Evolutionary conservation across 2,888 invertebrate species (phyloP).

Genomic region (Lithophane socia): DNA sequence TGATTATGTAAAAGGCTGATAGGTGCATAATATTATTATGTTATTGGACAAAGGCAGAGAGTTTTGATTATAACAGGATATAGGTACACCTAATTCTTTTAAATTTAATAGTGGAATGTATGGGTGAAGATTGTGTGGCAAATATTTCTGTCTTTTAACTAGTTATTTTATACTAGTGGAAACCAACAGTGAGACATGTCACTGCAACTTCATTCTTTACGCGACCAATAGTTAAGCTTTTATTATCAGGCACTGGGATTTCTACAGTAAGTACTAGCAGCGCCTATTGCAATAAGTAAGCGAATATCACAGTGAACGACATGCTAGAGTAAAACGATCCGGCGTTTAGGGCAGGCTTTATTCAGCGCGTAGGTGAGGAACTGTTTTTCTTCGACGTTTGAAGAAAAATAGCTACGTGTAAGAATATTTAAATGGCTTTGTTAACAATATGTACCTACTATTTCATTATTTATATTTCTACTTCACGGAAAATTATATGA

Average conservation of each 20-base stretch:
- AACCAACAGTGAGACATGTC: background rate
- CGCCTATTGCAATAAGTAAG: background rate
- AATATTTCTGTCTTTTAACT: background rate
- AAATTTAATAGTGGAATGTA: too few species aligned
- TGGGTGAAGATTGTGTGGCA: background rate
- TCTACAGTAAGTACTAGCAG: background rate
- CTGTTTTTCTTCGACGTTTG: too few species aligned
- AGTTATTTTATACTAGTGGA: background rate
- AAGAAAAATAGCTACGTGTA: background rate
- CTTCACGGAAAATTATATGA: too few species aligned
- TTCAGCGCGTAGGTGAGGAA: background rate
- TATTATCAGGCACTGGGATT: constrained; percentile 18
- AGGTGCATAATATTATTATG: background rate
- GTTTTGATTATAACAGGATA: too few species aligned
- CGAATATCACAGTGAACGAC: background rate
- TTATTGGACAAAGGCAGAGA: background rate
- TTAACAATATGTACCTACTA: background rate
- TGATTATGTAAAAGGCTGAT: background rate
- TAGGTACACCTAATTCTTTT: too few species aligned
- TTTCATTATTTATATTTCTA: background rate
- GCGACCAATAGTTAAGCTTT: background rate
- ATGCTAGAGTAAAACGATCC: constrained; percentile 3
- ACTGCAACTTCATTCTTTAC: background rate
- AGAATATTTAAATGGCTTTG: background rate
- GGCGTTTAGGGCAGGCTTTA: constrained; percentile 15